phyloP scores from a whole-genome alignment of 2,113 vertebrate species.

The Cyprichromis sp. region DNA sequence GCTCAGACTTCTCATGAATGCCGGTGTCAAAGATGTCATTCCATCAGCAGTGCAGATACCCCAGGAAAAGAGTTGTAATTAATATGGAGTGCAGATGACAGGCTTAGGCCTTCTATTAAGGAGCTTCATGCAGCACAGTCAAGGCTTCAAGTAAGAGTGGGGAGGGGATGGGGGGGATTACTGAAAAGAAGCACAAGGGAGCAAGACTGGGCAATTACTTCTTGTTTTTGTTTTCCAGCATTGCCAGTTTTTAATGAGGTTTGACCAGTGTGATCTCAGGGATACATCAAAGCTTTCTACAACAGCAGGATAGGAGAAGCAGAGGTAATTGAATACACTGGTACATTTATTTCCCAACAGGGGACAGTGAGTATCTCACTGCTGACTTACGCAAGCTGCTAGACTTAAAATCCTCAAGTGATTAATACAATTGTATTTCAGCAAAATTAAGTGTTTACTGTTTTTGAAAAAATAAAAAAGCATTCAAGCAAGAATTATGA shows the following conservation, averaged over 20 bases:
- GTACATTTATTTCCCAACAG: constrained; percentile 52
- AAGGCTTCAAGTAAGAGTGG: not conserved
- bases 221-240: constrained; percentile 60
- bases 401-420: not conserved
- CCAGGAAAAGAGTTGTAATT: constrained; percentile 15
- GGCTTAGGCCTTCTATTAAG: not conserved
- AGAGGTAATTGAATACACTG: constrained; percentile 50
- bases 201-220: constrained; percentile 45
- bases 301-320: constrained; percentile 17
- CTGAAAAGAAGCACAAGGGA: constrained; percentile 17
- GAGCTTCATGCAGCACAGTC: not conserved
- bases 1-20: not conserved
- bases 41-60: not conserved
- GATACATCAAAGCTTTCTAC: constrained; percentile 46
- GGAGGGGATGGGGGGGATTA: not conserved
- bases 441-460: not conserved
- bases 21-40: constrained; percentile 27
- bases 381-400: not conserved
- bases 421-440: not conserved
- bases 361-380: constrained; percentile 18
- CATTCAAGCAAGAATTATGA: not conserved
- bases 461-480: constrained; percentile 19
- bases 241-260: constrained; percentile 56
- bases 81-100: constrained; percentile 20
- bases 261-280: constrained; percentile 44